Base-by-base conservation (phyloP, 30 jellyfish, hydroid and myxozoan species). In the Aurelia aurita region DNA sequence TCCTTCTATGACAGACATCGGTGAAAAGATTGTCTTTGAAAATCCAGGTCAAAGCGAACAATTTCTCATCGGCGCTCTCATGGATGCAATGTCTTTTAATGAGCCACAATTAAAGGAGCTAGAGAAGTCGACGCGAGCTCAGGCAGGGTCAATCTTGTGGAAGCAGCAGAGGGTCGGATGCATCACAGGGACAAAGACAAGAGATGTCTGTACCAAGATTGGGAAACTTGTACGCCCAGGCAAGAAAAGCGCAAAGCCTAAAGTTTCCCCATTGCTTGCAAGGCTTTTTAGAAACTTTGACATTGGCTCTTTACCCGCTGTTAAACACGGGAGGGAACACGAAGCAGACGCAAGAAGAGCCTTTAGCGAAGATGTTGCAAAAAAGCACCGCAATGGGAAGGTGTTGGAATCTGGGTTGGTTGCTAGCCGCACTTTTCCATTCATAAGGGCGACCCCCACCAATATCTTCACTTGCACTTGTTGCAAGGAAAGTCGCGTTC, bases 261-360 rank as follows among this genome's bases (percentile, higher is more conserved):
- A 58, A 76, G 27, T 22, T 9, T 10, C 74, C 14, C 74, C 74
- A 10, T 21, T 61, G 26, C 74, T 61, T 61, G 74, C 26, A 14
- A 14, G 35, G 26, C 27, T 61, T 20, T 61, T 61, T 25, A 61
- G 21, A 25, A 23, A 21, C 14, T 14, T 21, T 61, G 74, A 61
- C 26, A 11, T 72, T 19, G 57, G 70, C 18, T 28, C 72, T 16
- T 10, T 72, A 8, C 32, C 80, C 12, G 88, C 88, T 9, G 31
- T 76, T 10, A 51, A 14, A 21, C 21, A 27, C 82, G 84, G 83
- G 19, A 60, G 74, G 31, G 55, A 77, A 27, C 87, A 77, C 39
- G 83, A 77, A 32, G 45, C 10, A 25, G 32, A 77, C 26, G 89
- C 80, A 32, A 28, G 35, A 35, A 58, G 59, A 44, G 89, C 83